Evolutionary conservation across 2,113 vertebrate genomes (phyloP), one percentile per base, ranked within the genome.

Genomic region (Pangasianodon hypophthalmus): DNA sequence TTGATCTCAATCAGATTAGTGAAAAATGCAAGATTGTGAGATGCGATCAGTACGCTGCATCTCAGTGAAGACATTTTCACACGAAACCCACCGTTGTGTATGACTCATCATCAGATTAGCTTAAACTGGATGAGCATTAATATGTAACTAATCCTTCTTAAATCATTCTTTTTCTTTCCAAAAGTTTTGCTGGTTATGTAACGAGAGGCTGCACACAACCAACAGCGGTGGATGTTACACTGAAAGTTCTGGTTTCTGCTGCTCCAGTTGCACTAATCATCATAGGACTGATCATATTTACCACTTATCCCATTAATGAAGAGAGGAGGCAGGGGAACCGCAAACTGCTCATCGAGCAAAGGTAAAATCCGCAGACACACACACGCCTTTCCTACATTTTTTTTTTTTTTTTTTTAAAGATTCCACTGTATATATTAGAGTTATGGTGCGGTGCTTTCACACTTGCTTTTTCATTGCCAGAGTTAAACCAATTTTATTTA

Each of bases 131-230:
- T 14, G 29, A 62, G 85, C 44, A n/a, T 87, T 46, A 83, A 64
- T 29, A 84, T 84, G 24, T 62, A 26, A 32, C 73, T 90, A 50
- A 88, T 84, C 48, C 56, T 48, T 50, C 1, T 75, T 8, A 29
- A 54, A 48, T 87, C 3, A 24, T 50, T 29, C 11, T 80, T 56
- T 24, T 4, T 6, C 6, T 90, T 0, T 88, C 2, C 0, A 21
- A 77, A 0, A 99, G 98, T 91, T 98, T 99, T 87, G 97, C 98
- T 0, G 98, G 98, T 32, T 99, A 99, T 93, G 92, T 96, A 91
- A 97, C 96, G 0, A 91, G 97, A 75, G 96, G 96, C 67, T 99
- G 98, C 94, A 95, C 95, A 5, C 98, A 99, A 90, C 98, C 98
- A 0, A 79, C 80, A 0, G 90, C 81, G 4, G 98, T 99, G 91